Evolutionary conservation across 2,113 vertebrate species (phyloP).

Genomic region (Menura novaehollandiae): DNA sequence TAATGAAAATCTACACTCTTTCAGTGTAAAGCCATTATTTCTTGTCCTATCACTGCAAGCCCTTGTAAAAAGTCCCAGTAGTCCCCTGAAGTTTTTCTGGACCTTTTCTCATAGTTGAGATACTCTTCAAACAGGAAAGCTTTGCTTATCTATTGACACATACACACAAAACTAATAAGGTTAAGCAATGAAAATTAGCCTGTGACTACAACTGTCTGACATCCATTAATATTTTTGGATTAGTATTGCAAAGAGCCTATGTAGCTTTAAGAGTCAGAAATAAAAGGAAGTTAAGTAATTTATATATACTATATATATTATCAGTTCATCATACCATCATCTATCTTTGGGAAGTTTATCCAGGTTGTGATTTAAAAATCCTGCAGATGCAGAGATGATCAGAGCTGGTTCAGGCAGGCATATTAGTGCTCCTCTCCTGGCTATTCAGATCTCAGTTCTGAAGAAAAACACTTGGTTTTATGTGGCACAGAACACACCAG

Average conservation of each 20-base stretch:
- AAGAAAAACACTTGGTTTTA: not conserved
- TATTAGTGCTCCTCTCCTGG: too few relatives aligned
- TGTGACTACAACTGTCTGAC: not conserved
- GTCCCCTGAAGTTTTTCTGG: not conserved
- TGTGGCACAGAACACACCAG: not conserved
- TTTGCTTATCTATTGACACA: not conserved
- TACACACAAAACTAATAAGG: not conserved
- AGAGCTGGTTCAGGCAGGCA: not conserved
- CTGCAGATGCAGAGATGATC: not conserved
- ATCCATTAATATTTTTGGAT: not conserved
- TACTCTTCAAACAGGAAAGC: not conserved
- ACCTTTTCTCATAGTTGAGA: not conserved
- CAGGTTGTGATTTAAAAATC: not conserved
- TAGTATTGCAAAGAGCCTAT: not conserved
- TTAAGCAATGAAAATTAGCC: not conserved
- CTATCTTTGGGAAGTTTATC: not conserved
- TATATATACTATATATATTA: not conserved
- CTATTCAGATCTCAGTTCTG: not conserved
- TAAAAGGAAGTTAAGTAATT: not conserved
- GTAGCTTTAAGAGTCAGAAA: not conserved
- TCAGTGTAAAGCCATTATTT: not conserved
- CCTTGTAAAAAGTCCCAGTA: not conserved
- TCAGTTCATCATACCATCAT: not conserved
- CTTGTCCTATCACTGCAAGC: too few relatives aligned
- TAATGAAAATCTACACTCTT: not conserved